Percentiles rank a stretch among this genome's conserved stretches.
phyloP scores from a whole-genome alignment of 2,888 invertebrate species.

The Sturmia bella region DNA sequence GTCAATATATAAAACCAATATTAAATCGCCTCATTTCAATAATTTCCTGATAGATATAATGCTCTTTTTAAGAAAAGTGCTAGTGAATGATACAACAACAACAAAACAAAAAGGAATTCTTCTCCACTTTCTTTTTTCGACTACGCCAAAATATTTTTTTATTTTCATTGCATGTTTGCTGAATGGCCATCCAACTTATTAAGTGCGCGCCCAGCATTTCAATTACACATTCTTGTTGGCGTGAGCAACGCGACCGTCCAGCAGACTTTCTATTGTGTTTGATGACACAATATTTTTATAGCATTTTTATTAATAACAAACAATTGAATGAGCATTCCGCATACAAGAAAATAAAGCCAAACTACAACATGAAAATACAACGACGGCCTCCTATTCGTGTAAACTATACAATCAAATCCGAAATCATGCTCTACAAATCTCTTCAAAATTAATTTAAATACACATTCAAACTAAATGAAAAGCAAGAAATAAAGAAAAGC shows the following conservation, averaged over 20 bases:
- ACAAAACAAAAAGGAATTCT: conserved; percentile 28
- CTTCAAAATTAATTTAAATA: conserved; percentile 57
- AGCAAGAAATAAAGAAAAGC: conserved; percentile 4
- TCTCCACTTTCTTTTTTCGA: conserved; percentile 39
- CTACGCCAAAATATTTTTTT: conserved; percentile 27
- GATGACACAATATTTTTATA: conserved; percentile 63
- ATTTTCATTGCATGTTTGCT: conserved; percentile 1
- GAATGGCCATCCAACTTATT: conserved; percentile 14
- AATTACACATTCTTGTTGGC: conserved; percentile 52
- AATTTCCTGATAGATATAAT: no score
- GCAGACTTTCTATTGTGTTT: conserved; percentile 64
- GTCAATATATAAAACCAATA: no score
- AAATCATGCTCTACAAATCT: conserved; percentile 63
- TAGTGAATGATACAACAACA: neutral
- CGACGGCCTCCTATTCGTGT: conserved; percentile 10
- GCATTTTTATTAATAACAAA: conserved; percentile 53
- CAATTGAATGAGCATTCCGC: conserved; percentile 3
- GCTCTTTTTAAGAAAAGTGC: conserved; percentile 2
- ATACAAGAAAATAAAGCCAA: conserved; percentile 22
- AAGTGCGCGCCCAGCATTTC: conserved; percentile 61
- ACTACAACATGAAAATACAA: neutral
- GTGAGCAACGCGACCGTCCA: neutral
- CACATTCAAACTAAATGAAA: conserved; percentile 29
- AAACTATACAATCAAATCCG: conserved; percentile 19
- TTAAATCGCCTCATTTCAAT: no score